Percentiles rank a stretch among this genome's conserved stretches.
These are phyloP conservation scores for Limnephilus marmoratus DNA, from an alignment of 2,888 invertebrate species.

Conservation along the genomic window DNA sequence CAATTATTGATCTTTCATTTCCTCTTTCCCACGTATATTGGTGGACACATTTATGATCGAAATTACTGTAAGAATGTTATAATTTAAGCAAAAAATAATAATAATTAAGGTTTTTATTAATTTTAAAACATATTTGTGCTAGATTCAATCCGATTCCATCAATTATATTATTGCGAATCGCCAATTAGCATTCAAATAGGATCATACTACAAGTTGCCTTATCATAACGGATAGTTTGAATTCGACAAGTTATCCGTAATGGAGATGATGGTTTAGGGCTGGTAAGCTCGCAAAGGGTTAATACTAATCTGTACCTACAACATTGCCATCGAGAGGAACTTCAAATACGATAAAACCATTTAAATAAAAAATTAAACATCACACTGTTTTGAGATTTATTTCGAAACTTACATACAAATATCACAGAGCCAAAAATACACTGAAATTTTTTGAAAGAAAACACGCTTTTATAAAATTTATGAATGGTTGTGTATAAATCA, in stretches of 20 bases:
- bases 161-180: neutral
- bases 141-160: neutral
- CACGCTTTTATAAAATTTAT: too few relatives aligned
- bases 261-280: slow-evolving; percentile 29
- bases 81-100: too few relatives aligned
- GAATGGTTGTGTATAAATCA: too few relatives aligned
- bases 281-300: slow-evolving; percentile 14
- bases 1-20: too few relatives aligned
- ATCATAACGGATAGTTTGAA: slow-evolving; percentile 18
- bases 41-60: too few relatives aligned
- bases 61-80: too few relatives aligned
- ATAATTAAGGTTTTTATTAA: neutral
- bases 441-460: too few relatives aligned
- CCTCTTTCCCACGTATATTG: too few relatives aligned
- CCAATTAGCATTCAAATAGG: neutral
- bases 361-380: too few relatives aligned
- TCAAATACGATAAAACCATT: neutral
- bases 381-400: neutral
- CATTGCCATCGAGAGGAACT: neutral
- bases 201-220: neutral
- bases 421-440: too few relatives aligned
- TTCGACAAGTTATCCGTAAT: slow-evolving; percentile 15
- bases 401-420: neutral
- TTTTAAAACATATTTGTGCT: neutral
- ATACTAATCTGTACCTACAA: neutral